Conservation (phyloP, 2,113 vertebrate species). For the Crotalus horridus region DNA sequence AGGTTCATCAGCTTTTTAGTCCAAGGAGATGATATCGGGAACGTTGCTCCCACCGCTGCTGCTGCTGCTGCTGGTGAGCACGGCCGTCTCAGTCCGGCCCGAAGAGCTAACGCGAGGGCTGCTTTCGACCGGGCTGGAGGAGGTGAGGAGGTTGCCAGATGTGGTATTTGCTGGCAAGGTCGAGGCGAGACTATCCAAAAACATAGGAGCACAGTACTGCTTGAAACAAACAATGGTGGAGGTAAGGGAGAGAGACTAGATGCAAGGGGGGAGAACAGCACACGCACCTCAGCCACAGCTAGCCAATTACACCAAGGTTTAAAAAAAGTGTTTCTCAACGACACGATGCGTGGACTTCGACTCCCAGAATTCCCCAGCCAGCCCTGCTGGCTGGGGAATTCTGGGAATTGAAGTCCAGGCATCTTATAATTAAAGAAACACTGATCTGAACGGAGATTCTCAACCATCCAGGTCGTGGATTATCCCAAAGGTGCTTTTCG, state of each 20-base stretch:
- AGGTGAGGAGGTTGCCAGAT: constrained; percentile 78
- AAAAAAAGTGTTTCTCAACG: background rate
- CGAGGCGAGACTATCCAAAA: constrained; percentile 90
- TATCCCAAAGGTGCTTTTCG: background rate
- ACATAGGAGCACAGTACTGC: constrained; percentile 96
- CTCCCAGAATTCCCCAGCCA: background rate
- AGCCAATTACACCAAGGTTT: accelerated
- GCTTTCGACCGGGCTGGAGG: constrained; percentile 74
- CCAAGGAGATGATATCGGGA: constrained; percentile 91
- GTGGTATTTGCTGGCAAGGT: constrained; percentile 82
- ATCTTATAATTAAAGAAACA: background rate
- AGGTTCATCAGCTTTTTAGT: constrained; percentile 64
- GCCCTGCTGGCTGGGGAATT: background rate
- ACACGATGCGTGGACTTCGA: background rate
- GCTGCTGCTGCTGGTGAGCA: constrained; percentile 61
- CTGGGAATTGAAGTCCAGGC: background rate
- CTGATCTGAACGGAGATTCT: background rate
- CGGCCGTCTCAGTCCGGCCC: constrained; percentile 75
- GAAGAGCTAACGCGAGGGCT: constrained; percentile 71
- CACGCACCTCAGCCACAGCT: constrained; percentile 36
- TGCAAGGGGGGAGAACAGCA: constrained; percentile 30
- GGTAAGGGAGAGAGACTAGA: constrained; percentile 71
- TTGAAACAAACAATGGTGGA: constrained; percentile 78
- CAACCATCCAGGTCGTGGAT: background rate
- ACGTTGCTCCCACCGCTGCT: constrained; percentile 68